A percentile compares a stretch with the other conserved stretches of the same genome.
These are phyloP conservation scores for Cyclophora punctaria DNA, from an alignment of 2,888 invertebrate genomes.

Conservation along the genomic window DNA sequence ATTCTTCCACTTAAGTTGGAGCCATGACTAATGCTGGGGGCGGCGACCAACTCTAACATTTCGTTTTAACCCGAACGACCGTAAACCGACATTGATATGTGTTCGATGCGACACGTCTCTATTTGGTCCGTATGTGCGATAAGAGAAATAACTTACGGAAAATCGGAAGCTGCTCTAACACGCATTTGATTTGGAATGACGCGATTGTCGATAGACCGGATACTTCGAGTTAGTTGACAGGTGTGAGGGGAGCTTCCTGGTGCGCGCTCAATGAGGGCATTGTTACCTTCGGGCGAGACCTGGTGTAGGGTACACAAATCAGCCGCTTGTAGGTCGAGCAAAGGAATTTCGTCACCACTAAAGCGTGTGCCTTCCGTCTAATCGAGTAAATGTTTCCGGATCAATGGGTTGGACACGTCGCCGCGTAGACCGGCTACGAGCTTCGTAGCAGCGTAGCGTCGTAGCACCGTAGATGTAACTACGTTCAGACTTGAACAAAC, in stretches of 20 bases:
- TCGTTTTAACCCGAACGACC: conserved; percentile 49
- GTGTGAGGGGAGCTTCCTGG: conserved; percentile 6
- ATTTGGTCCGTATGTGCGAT: conserved; percentile 44
- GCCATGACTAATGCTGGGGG: conserved; percentile 49
- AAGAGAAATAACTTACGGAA: conserved; percentile 40
- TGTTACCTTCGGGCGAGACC: conserved; percentile 19
- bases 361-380: conserved; percentile 64
- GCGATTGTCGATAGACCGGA: conserved; percentile 16
- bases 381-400: conserved; percentile 64
- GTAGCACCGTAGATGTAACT: conserved; percentile 24
- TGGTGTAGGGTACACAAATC: conserved; percentile 31
- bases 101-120: conserved; percentile 50
- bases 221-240: conserved; percentile 9
- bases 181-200: conserved; percentile 14
- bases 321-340: conserved; percentile 34
- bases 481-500: conserved; percentile 44
- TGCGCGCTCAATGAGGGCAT: conserved; percentile 11
- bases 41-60: conserved; percentile 44
- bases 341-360: conserved; percentile 50
- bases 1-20: conserved; percentile 54
- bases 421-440: conserved; percentile 40
- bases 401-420: conserved; percentile 54
- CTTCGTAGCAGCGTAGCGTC: conserved; percentile 31
- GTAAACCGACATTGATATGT: conserved; percentile 57
- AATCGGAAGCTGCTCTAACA: conserved; percentile 28